Base-by-base conservation (phyloP, 2,888 invertebrate genomes). In the Mesochorus sp. region DNA sequence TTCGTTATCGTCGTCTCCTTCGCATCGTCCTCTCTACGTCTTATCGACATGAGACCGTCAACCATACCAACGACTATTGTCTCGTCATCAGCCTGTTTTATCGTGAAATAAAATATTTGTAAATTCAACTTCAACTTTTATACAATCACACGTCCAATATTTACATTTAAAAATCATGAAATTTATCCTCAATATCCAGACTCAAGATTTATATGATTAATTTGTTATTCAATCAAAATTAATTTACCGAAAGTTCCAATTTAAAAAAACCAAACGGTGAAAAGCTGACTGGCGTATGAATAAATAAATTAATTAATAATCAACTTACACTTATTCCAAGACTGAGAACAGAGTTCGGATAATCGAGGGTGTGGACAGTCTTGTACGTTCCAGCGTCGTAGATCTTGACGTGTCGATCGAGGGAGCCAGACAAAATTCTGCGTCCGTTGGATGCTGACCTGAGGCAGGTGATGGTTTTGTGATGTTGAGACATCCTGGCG, bases 391-490 rank as follows among this genome's bases (percentile, higher is more conserved):
- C 93, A 28, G 97, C 93, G 89, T 98, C 98, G 91, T 97, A 98
- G 81, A 99, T 94, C 92, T 98, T 98, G 0, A 98, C 96, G 92
- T 98, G 97, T 80, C 97, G 94, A 91, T 99, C 99, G 70, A 99
- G 92, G 1, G 98, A 97, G 0, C 96, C 97, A 0, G 98, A 98
- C 84, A 99, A 91, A 17, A 99, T 92, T 85, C 97, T 94, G 81
- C 94, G 95, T 21, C 96, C 96, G 87, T 96, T 94, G 47, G 95
- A 95, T 21, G 96, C 96, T 78, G 98, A 93, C 81, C 94, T 93
- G 57, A 99, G 90, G 81, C 96, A 95, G 0, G 98, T 99, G 0
- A 99, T 95, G 0, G 98, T 97, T 92, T 99, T 99, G 91, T 98
- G 98, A 91, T 99, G 99, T 84, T 97, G 96, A 1, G 96, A 96